phyloP scores from a whole-genome alignment of 2,113 vertebrate genomes.

The Mirza zaza region DNA sequence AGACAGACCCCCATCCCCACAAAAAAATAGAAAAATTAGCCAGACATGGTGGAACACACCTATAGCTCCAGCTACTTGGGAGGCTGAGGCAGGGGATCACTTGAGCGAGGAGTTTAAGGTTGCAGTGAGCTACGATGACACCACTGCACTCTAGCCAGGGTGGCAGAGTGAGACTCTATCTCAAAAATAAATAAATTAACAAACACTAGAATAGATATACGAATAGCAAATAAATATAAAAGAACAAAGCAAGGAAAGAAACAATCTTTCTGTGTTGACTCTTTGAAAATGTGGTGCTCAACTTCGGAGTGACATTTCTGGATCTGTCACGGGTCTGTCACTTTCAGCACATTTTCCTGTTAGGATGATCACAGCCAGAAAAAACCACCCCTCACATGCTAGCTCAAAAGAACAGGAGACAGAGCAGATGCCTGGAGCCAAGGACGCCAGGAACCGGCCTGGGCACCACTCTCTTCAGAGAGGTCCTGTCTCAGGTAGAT shows the following conservation, averaged over 20 bases:
- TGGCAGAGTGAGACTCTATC: neutral
- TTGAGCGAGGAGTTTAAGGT: too few species aligned
- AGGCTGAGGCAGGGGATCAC: too few species aligned
- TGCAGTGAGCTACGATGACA: too few species aligned
- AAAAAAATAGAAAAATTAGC: neutral
- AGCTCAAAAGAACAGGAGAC: neutral
- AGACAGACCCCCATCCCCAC: neutral
- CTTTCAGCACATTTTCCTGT: neutral
- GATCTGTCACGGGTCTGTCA: neutral
- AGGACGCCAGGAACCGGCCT: fast-evolving
- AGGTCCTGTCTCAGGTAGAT: fast-evolving
- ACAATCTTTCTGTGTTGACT: neutral
- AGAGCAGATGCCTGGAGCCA: neutral
- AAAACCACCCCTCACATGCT: neutral
- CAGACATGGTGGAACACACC: too few species aligned
- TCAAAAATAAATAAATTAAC: neutral
- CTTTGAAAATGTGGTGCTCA: neutral
- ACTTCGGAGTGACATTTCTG: neutral
- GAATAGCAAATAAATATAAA: neutral
- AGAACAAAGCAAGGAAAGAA: neutral
- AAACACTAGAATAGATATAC: too few species aligned
- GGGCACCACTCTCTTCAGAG: neutral
- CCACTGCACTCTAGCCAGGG: neutral
- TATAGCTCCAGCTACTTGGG: too few species aligned
- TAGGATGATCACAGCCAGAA: neutral